These are phyloP conservation scores for Heliocidaris tuberculata DNA, from an alignment of 35 echinoderm and acorn worm species.

Conservation along the genomic window DNA sequence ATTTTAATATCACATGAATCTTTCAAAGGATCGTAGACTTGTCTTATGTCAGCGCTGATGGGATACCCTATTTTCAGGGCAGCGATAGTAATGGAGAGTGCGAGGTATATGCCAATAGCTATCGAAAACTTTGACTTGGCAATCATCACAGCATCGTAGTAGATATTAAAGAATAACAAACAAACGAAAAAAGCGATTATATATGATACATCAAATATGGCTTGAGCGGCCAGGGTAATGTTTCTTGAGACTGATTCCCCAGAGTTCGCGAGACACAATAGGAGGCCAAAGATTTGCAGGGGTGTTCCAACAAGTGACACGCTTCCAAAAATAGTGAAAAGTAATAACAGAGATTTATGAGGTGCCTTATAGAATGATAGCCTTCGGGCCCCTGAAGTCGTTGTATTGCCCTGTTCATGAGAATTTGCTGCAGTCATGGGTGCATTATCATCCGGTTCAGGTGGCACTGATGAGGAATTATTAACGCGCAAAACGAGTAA, in stretches of 20 bases:
- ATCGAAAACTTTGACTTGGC: neutral
- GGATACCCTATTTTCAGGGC: neutral
- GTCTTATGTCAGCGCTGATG: neutral
- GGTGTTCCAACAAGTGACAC: neutral
- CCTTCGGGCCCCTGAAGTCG: neutral
- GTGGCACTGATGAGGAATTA: neutral
- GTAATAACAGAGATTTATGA: neutral
- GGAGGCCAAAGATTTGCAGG: neutral
- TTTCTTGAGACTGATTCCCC: neutral
- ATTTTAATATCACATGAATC: neutral
- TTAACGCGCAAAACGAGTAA: neutral
- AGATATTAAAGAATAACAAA: neutral
- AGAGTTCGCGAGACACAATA: neutral
- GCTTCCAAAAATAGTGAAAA: neutral
- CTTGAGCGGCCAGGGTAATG: neutral
- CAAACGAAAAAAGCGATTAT: neutral
- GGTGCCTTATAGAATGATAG: neutral
- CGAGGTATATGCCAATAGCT: neutral
- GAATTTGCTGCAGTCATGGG: no score
- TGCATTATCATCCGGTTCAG: neutral
- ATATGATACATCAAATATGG: neutral
- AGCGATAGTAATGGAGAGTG: neutral
- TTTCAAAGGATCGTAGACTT: neutral
- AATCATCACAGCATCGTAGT: slow-evolving; percentile 3
- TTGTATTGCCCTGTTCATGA: neutral